Conservation (phyloP, 2,113 vertebrate species). For the Climacteris rufus region DNA sequence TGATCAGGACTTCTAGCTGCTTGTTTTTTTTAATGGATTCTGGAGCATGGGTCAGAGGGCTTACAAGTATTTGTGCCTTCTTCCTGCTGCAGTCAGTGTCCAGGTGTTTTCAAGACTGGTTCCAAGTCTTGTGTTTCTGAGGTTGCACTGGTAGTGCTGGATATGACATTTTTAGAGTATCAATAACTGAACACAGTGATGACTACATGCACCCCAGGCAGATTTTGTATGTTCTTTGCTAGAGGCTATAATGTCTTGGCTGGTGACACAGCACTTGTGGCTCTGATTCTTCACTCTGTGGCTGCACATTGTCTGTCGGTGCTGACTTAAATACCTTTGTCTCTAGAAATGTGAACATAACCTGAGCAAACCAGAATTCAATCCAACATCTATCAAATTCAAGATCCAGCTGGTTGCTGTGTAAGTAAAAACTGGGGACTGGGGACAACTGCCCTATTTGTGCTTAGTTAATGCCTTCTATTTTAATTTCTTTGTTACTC, state of each 20-base stretch:
- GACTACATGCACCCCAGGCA: not conserved
- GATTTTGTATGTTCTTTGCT: not conserved
- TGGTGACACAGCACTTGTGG: not conserved
- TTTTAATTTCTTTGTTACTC: not conserved
- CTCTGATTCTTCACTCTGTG: not conserved
- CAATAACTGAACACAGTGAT: not conserved
- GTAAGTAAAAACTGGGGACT: constrained; percentile 76
- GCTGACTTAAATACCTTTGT: not conserved
- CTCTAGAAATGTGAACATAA: constrained; percentile 98
- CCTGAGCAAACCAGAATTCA: constrained; percentile 98
- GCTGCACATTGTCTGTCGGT: not conserved
- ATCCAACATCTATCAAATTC: constrained; percentile 98
- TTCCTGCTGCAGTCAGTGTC: not conserved
- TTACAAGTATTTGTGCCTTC: not conserved
- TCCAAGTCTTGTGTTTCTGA: not conserved
- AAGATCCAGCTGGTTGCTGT: constrained; percentile 98
- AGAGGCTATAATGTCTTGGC: not conserved
- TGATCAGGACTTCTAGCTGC: not conserved
- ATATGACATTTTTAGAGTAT: not conserved
- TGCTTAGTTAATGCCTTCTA: not conserved
- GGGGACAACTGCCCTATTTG: not conserved
- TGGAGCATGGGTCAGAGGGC: not conserved
- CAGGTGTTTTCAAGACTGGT: not conserved
- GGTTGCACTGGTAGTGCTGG: not conserved
- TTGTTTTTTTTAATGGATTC: not conserved